These are phyloP conservation scores for Quadroppia sp. DNA, from an alignment of 2,888 invertebrate species.

Conservation along the genomic window DNA sequence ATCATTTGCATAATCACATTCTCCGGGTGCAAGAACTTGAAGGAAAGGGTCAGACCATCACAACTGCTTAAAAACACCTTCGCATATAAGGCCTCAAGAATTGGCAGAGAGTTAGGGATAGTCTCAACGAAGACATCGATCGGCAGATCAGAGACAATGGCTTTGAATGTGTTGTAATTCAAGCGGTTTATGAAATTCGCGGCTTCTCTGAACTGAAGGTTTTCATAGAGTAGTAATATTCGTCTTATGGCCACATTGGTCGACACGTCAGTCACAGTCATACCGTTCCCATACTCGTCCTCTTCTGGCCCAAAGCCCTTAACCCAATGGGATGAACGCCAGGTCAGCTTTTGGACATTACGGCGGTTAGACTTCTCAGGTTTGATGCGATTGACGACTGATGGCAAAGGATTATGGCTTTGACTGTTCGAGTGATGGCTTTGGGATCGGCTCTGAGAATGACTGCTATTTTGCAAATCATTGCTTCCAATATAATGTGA, in stretches of 20 bases:
- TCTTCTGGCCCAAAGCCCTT: conserved; percentile 46
- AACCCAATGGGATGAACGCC: conserved; percentile 49
- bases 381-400: conserved; percentile 28
- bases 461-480: neutral
- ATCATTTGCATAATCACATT: conserved; percentile 81
- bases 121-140: conserved; percentile 82
- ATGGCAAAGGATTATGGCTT: neutral
- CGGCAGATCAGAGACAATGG: conserved; percentile 66
- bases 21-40: conserved; percentile 61
- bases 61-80: conserved; percentile 53
- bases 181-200: conserved; percentile 75
- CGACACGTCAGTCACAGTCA: conserved; percentile 53
- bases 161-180: conserved; percentile 72
- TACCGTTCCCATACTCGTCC: conserved; percentile 39
- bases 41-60: conserved; percentile 50
- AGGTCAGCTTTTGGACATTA: conserved; percentile 49
- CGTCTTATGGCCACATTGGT: conserved; percentile 57
- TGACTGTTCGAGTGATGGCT: neutral
- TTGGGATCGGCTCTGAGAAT: neutral
- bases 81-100: conserved; percentile 73
- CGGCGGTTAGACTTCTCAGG: conserved; percentile 40
- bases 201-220: conserved; percentile 82
- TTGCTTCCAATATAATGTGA: neutral
- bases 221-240: conserved; percentile 76
- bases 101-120: conserved; percentile 77